These are phyloP conservation scores for Anthrax anthrax DNA, from an alignment of 2,888 invertebrate genomes.

Conservation along the genomic window DNA sequence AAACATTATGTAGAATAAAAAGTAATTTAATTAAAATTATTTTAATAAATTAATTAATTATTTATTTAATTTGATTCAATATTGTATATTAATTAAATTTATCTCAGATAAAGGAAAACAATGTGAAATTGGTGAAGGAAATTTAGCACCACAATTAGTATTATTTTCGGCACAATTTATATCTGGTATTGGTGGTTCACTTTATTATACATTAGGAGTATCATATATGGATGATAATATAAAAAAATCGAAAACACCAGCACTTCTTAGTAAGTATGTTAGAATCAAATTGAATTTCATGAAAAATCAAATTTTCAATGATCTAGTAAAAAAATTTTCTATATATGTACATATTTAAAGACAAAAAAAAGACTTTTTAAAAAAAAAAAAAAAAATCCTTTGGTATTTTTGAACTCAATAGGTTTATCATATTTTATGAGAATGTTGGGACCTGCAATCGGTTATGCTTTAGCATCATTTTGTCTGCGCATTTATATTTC, in stretches of 20 bases:
- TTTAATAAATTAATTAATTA: background rate
- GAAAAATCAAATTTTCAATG: background rate
- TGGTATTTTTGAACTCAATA: conserved; percentile 19
- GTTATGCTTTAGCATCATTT: conserved; percentile 49
- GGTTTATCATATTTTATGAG: conserved; percentile 52
- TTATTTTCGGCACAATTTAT: conserved; percentile 54
- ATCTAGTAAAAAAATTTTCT: background rate
- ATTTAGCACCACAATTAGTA: conserved; percentile 45
- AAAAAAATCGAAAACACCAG: conserved; percentile 58
- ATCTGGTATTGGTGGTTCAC: conserved; percentile 53
- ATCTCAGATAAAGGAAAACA: conserved; percentile 16
- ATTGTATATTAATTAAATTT: background rate
- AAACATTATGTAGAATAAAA: conserved; percentile 39
- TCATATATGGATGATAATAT: conserved; percentile 65
- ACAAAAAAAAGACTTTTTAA: no score
- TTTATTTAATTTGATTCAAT: background rate
- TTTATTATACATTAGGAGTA: conserved; percentile 54
- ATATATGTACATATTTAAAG: no score
- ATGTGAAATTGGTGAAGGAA: conserved; percentile 39
- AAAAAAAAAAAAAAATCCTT: background rate
- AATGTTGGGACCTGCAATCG: conserved; percentile 54
- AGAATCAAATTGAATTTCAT: background rate
- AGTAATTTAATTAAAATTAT: conserved; percentile 20
- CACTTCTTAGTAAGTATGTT: conserved; percentile 45
- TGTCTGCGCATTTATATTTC: conserved; percentile 51